phyloP scores from a whole-genome alignment of 2,888 invertebrate genomes.

The Hirtodrosophila trivittata region DNA sequence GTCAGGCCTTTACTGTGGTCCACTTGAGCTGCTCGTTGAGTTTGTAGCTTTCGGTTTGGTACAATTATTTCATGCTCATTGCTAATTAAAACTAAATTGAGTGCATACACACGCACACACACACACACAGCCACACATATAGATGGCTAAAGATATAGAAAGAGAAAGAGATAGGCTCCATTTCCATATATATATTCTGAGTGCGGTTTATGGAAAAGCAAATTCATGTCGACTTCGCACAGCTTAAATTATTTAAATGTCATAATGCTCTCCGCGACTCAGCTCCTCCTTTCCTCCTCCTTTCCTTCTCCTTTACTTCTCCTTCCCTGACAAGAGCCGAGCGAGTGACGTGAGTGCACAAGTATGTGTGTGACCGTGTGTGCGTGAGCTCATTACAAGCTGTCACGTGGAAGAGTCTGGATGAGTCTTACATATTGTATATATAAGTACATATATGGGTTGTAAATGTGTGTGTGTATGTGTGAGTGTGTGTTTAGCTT shows the following conservation, averaged over 20 bases:
- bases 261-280: slow-evolving; percentile 52
- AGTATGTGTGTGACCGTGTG: slow-evolving; percentile 6
- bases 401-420: slow-evolving; percentile 44
- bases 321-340: no score
- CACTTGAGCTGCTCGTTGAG: slow-evolving; percentile 66
- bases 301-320: background rate
- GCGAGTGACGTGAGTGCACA: no score
- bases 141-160: no score
- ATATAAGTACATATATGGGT: background rate
- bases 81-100: slow-evolving; percentile 80
- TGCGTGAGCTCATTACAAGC: slow-evolving; percentile 58
- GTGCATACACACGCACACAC: slow-evolving; percentile 48
- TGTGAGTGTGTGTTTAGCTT: slow-evolving; percentile 19
- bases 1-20: slow-evolving; percentile 34
- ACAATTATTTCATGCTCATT: slow-evolving; percentile 78
- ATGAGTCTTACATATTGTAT: slow-evolving; percentile 29
- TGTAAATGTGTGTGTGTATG: slow-evolving; percentile 1
- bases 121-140: slow-evolving; percentile 5
- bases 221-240: slow-evolving; percentile 58
- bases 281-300: background rate
- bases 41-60: slow-evolving; percentile 66
- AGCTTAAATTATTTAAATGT: slow-evolving; percentile 69
- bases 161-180: slow-evolving; percentile 9
- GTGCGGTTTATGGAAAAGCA: slow-evolving; percentile 51
- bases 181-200: slow-evolving; percentile 15